Evolutionary conservation across 2,888 invertebrate genomes (phyloP), one percentile per base, ranked within the genome.

Genomic region (Himalopsyche tibetana): DNA sequence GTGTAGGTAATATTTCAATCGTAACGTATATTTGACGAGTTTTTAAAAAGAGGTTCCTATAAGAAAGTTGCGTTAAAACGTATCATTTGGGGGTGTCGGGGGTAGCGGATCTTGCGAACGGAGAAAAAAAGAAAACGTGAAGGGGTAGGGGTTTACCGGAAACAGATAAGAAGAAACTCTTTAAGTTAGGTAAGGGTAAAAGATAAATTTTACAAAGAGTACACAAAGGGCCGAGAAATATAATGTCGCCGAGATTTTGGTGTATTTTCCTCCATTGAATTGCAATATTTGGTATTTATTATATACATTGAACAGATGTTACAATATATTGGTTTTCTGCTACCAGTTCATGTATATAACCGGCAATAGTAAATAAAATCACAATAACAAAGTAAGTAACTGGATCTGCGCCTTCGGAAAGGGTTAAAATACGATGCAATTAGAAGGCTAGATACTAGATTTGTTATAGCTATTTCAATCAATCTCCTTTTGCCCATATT

Each of bases 21-120:
- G 80, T 84, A 84, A 84, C 84, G 84, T 55, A 84, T 84, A 55
- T 84, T 80, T 84, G 84, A 84, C 84, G 84, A 84, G 80, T 55
- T 80, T 84, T 84, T 84, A 80, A 84, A 80, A 80, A 55, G 55
- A 51, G 80, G 80, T 42, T n/a, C 42, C n/a, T 40, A 8, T n/a
- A 28, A 63, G 63, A 63, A 63, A 63, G 63, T 63, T 63, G 63
- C 63, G 63, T 63, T 63, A 63, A 63, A 63, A 63, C n/a, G 63
- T 63, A 19, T 63, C 63, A 63, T 63, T 63, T 19, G 28, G 8
- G 63, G 19, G 79, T 83, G 79, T 55, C 51, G 63, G 83, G 45
- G 36, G 79, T 51, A 74, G n/a, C n/a, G 55, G 51, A 79, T 83
- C 69, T 63, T 69, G 79, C 42, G 83, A 63, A 63, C 28, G 63